Evolutionary conservation across 2,888 invertebrate genomes (phyloP), one percentile per base, ranked within the genome.

Genomic region (Ormia ochracea): DNA sequence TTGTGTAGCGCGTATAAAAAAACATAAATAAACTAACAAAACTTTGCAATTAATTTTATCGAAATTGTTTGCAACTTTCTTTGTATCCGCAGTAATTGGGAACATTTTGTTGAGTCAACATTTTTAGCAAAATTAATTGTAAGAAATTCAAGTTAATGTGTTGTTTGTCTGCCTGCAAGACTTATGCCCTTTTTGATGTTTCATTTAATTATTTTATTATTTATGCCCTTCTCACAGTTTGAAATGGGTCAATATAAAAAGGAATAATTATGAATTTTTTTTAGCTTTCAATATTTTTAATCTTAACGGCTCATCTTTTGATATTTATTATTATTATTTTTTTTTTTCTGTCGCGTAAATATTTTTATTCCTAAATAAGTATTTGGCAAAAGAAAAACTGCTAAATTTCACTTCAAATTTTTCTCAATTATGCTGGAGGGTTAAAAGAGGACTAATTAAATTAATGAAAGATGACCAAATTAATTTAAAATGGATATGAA

Each of bases 191-290:
- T 33, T 36, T 54, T 31, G 36, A 19, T 23, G 3, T 59, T 66
- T 74, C 70, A 66, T 80, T 74, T 58, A 65, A 66, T 74, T 58
- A 74, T 59, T 74, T 79, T 50, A 61, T 70, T 75, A 70, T 54
- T 76, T 61, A 76, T 76, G 54, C 14, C 23, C 17, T 14, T 36
- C 14, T 52, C 14, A 31, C 36, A 56, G 45, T 68, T 68, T 80
- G 80, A 80, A 76, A 80, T 72, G 80, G 80, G 80, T 75, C 63
- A 68, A 68, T 54, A 26, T n/a, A 69, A 12, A 38, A 68, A 74
- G 14, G 38, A 38, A 66, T 56, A 63, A 69, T 74, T 69, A 54
- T 54, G 33, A 26, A 19, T n/a, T 56, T 50, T 14, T 50, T 50
- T 28, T 26, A 14, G 9, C 23, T 48, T 50, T 50, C 19, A 17